phyloP scores from a whole-genome alignment of 2,888 invertebrate genomes.

The Polia nebulosa region DNA sequence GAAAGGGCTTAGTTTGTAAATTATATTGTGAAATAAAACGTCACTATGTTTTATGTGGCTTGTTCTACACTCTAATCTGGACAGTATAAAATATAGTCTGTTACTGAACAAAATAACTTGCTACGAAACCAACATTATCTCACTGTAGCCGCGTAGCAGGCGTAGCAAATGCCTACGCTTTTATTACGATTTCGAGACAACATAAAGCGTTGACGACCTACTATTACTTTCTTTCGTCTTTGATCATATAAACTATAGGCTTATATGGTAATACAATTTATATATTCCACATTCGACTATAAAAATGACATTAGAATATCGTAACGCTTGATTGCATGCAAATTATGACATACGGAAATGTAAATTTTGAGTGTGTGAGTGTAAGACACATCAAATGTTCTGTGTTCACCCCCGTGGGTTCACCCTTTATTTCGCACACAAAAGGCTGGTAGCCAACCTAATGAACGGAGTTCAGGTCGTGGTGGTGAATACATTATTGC shows the following conservation, averaged over 20 bases:
- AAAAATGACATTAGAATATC: conserved; percentile 61
- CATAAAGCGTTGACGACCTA: conserved; percentile 39
- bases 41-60: too few relatives aligned
- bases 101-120: not conserved
- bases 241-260: conserved; percentile 55
- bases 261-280: conserved; percentile 22
- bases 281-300: conserved; percentile 31
- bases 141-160: conserved; percentile 21
- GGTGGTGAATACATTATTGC: conserved; percentile 80
- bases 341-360: conserved; percentile 81
- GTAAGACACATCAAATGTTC: conserved; percentile 70
- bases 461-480: conserved; percentile 78
- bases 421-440: conserved; percentile 82
- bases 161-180: conserved; percentile 35
- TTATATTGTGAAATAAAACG: not conserved
- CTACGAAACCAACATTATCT: conserved; percentile 17
- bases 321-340: conserved; percentile 83
- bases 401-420: conserved; percentile 71
- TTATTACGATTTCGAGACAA: conserved; percentile 45
- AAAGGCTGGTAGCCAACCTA: conserved; percentile 79
- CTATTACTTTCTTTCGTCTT: conserved; percentile 46
- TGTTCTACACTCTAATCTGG: too few relatives aligned
- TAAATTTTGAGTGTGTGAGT: conserved; percentile 76
- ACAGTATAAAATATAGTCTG: not conserved
- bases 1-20: not conserved